phyloP scores from a whole-genome alignment of 53 echinoderm and acorn worm species.

The Holothuria scabra region DNA sequence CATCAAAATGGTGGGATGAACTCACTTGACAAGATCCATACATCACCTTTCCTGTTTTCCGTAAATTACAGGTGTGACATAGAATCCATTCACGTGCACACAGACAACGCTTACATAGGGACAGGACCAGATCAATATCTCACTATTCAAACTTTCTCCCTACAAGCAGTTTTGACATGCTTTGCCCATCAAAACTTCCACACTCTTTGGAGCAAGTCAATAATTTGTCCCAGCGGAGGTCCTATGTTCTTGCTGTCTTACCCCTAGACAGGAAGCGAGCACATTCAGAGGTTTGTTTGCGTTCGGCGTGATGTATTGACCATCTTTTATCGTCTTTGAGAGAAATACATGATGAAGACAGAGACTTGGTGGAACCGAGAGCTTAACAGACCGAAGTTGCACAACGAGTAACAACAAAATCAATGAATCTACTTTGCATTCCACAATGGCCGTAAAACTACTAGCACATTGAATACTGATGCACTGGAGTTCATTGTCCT shows the following conservation, averaged over 20 bases:
- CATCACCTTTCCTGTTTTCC: conserved; percentile 14
- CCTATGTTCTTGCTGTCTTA: neutral
- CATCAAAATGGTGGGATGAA: no score
- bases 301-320: conserved; percentile 6
- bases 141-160: neutral
- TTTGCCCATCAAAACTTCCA: conserved; percentile 2
- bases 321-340: neutral
- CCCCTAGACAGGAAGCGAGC: conserved; percentile 29
- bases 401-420: no score
- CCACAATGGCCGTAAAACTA: no score
- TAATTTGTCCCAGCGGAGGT: conserved; percentile 38
- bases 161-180: conserved; percentile 11
- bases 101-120: conserved; percentile 11
- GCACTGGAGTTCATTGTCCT: no score
- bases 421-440: no score
- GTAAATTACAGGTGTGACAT: conserved; percentile 37
- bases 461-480: no score
- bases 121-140: neutral
- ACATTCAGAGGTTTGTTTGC: neutral
- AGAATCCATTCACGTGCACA: neutral
- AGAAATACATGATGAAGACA: conserved; percentile 24
- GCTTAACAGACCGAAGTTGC: conserved; percentile 10
- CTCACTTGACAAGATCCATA: neutral
- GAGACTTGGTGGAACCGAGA: conserved; percentile 36
- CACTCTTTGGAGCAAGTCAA: conserved; percentile 2